Base-by-base conservation (phyloP, 2,888 invertebrate genomes). In the Timema podura region DNA sequence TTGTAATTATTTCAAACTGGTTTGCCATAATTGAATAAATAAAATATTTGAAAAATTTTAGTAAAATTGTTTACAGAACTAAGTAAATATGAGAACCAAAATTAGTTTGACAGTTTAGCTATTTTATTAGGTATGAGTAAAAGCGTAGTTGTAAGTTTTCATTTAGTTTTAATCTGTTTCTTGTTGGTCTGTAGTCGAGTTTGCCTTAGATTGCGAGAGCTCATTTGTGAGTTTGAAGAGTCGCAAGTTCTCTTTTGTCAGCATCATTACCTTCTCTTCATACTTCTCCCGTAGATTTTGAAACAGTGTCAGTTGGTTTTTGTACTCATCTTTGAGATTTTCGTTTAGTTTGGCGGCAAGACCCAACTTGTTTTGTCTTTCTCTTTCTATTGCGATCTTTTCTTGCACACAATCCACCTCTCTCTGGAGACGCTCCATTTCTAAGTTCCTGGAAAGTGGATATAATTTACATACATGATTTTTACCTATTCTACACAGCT, bases 291-390 rank as follows among this genome's bases (percentile, higher is more conserved):
- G 85, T 10, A 91, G 80, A 77, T 89, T 87, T 84, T 89, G 82
- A 78, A 92, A 93, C 67, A 92, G 84, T 54, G 84, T 85, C 44
- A 92, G 83, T 78, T 93, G 93, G 6, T 89, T 88, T 77, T 91
- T 89, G 77, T 93, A 93, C 80, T 93, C 93, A 70, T 86, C 85
- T 77, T 90, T 89, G 48, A 93, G 82, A 76, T 91, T 90, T 30
- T 88, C 88, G 77, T 93, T 93, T 72, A 92, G 85, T 75, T 84
- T 85, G 73, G 88, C 86, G 76, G 92, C 91, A 67, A 88, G 87
- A 69, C 88, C 88, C 75, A 93, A 85, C 75, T 91, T 89, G 15
- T 84, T 84, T 76, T 89, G 89, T 15, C 90, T 84, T 73, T 90
- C 90, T 76, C 89, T 89, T 81, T 93, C 93, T 0, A 87, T 87